A percentile compares a stretch with the other conserved stretches of the same genome.
Evolutionary conservation across 2,113 vertebrate genomes (phyloP).

Genomic region (Hippopotamus amphibius): DNA sequence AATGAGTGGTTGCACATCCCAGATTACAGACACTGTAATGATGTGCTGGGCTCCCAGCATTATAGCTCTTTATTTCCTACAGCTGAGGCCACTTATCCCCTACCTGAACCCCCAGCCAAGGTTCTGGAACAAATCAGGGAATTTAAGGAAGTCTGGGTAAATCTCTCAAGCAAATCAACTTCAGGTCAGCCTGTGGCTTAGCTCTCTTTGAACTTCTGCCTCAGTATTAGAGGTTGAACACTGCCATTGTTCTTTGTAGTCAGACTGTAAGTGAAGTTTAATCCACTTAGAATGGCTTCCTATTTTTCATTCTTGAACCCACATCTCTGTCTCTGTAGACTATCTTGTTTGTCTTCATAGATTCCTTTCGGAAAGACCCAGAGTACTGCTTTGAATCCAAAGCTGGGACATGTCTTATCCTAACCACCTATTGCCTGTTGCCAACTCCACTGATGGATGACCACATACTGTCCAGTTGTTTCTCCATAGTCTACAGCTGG

Average conservation of each 20-base stretch:
- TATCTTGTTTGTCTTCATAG: background rate
- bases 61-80: background rate
- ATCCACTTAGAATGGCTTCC: background rate
- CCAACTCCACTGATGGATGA: background rate
- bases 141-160: conserved; percentile 42
- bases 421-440: background rate
- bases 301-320: background rate
- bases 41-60: background rate
- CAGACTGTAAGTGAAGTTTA: background rate
- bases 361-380: conserved; percentile 12
- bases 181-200: conserved; percentile 25
- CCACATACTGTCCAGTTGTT: background rate
- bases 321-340: background rate
- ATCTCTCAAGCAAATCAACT: background rate
- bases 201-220: background rate
- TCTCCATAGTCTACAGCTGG: accelerated
- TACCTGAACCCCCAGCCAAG: background rate
- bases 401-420: background rate
- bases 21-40: background rate
- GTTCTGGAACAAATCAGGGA: conserved; percentile 46
- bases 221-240: background rate
- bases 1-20: background rate
- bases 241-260: background rate
- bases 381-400: background rate
- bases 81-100: background rate